Evolutionary conservation across 2,797 vertebrate species (phyloP), one percentile per base, ranked within the genome.

Genomic region (Urocyon cinereoargenteus): DNA sequence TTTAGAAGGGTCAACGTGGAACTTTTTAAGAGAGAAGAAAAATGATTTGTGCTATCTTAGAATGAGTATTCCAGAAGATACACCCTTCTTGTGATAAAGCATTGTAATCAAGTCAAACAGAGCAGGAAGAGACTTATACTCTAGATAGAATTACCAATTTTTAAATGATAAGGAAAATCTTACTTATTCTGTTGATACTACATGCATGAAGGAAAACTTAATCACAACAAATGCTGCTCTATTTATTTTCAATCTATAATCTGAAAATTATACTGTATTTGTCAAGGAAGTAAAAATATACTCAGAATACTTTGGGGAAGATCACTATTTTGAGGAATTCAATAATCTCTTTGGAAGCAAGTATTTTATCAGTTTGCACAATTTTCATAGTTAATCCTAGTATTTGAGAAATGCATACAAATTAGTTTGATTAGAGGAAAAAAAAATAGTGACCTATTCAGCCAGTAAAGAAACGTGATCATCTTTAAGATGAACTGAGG

Each of bases 11-110:
- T 68, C 89, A 57, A 49, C 36, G 51, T 36, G 24, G 31, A 79
- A 85, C 45, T 31, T 94, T 96, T 87, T 81, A 79, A 96, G n/a
- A 72, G 31, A 57, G 28, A 87, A 88, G 49, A 96, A 45, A 87
- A 88, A 70, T 85, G 22, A 88, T 68, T 84, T 77, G 34, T 70
- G 40, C 14, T 61, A 75, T 61, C 26, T 57, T 94, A 21, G 57
- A 91, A 62, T 55, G 45, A 59, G 40, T 82, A 64, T 66, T 89
- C n/a, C 28, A 79, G 51, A 85, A 96, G 22, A 34, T 31, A 36
- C 28, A 51, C 6, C n/a, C 21, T 16, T 64, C 9, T 59, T n/a
- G 7, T 14, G 36, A 18, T 45, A 55, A 82, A 90, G 61, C 49
- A 49, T 6, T 95, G 9, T 88, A 95, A 78, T 86, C 55, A 94